Percentiles rank a stretch among this genome's conserved stretches.
phyloP scores from a whole-genome alignment of 2,888 invertebrate species.

The Oxycera nigricornis region DNA sequence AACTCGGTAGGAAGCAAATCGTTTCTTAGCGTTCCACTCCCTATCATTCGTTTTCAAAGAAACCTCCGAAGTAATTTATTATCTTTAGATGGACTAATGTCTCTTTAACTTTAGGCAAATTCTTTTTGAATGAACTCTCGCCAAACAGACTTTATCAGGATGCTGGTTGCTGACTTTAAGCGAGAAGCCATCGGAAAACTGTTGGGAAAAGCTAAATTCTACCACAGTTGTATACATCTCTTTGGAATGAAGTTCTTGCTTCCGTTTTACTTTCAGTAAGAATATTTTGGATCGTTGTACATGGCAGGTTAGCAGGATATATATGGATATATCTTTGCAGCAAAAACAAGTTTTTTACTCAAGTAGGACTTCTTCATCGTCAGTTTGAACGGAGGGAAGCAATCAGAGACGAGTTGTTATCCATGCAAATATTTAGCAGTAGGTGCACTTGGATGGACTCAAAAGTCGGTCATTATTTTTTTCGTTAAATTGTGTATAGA shows the following conservation, averaged over 20 bases:
- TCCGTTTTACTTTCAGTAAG: neutral
- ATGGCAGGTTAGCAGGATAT: neutral
- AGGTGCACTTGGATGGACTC: neutral
- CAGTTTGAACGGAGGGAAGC: neutral
- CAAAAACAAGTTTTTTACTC: neutral
- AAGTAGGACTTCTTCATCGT: neutral
- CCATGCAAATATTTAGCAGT: constrained; percentile 5
- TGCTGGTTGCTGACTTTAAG: neutral
- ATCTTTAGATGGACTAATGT: constrained; percentile 29
- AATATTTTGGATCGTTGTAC: neutral
- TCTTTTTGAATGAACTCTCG: constrained; percentile 11
- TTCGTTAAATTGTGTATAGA: too few relatives aligned
- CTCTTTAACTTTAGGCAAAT: constrained; percentile 23
- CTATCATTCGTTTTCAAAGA: neutral
- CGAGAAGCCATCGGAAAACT: neutral
- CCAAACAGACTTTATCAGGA: neutral
- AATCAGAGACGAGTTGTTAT: neutral
- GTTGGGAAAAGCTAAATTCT: neutral
- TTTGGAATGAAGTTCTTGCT: neutral
- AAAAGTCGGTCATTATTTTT: neutral
- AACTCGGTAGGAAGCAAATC: neutral
- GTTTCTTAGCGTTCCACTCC: neutral
- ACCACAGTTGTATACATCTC: neutral
- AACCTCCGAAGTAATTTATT: constrained; percentile 33
- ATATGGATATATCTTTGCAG: neutral